Conservation (phyloP, 1,140 invertebrate species). For the Aphis gossypii region DNA sequence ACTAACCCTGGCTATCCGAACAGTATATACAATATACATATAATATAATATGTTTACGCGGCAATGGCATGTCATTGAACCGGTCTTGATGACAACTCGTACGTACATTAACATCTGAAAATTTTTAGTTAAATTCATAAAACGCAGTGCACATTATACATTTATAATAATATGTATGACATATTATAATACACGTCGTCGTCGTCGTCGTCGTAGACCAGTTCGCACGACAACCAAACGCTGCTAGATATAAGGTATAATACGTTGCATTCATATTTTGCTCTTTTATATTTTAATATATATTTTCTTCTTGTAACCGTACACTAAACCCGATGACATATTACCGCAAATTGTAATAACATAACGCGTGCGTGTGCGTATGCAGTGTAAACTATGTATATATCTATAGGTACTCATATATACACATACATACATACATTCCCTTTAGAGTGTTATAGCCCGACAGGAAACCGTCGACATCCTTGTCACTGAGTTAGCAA, state of each 20-base stretch:
- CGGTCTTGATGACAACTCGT: slow-evolving; percentile 49
- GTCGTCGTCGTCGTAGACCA: neutral
- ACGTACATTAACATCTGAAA: slow-evolving; percentile 5
- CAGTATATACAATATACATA: neutral
- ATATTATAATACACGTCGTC: neutral
- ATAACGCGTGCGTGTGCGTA: neutral
- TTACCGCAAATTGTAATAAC: neutral
- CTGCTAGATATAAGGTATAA: neutral
- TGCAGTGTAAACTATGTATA: neutral
- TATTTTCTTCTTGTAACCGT: slow-evolving; percentile 15
- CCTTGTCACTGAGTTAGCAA: neutral
- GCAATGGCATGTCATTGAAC: slow-evolving; percentile 53
- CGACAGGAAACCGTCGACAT: slow-evolving; percentile 7
- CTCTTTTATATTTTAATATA: neutral
- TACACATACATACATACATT: neutral
- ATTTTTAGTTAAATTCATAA: slow-evolving; percentile 43
- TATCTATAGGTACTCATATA: neutral
- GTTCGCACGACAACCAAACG: neutral
- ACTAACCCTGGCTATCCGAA: neutral
- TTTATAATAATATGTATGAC: neutral
- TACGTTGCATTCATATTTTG: neutral
- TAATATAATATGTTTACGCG: neutral
- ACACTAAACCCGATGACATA: slow-evolving; percentile 25
- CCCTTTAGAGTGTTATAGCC: neutral
- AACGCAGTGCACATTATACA: neutral